Evolutionary conservation across 30 jellyfish, hydroid and myxozoan species (phyloP).

Genomic region (Rhopilema esculentum): DNA sequence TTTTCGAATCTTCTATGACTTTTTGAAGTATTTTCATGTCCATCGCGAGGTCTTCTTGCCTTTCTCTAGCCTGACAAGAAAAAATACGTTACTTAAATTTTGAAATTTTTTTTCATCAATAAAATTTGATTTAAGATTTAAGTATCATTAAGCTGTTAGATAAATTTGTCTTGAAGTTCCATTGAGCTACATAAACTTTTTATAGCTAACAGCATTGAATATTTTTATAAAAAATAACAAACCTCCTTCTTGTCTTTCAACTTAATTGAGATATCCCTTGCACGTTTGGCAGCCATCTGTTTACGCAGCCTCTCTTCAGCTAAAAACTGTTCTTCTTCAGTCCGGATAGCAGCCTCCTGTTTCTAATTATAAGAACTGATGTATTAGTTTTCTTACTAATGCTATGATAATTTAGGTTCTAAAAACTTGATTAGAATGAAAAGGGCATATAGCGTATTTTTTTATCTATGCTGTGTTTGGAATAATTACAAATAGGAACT

Average conservation of each 20-base stretch:
- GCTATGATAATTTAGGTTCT: too few species aligned
- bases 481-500: too few species aligned
- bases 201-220: neutral
- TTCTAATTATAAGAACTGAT: constrained; percentile 46
- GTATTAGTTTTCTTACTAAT: neutral
- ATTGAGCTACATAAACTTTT: neutral
- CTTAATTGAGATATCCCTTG: constrained; percentile 76
- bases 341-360: constrained; percentile 86
- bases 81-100: neutral
- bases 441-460: too few species aligned
- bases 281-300: constrained; percentile 75
- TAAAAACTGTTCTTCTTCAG: constrained; percentile 69
- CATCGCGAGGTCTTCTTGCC: constrained; percentile 92
- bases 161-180: neutral
- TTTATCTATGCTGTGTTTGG: too few species aligned
- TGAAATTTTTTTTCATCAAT: neutral
- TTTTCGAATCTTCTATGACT: constrained; percentile 78
- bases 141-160: neutral
- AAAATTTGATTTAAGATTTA: neutral
- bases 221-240: neutral
- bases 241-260: constrained; percentile 84
- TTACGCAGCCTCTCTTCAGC: constrained; percentile 71
- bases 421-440: too few species aligned
- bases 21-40: constrained; percentile 81
- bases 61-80: constrained; percentile 81